Evolutionary conservation across 2,113 vertebrate species (phyloP).

Genomic region (Nymphicus hollandicus): DNA sequence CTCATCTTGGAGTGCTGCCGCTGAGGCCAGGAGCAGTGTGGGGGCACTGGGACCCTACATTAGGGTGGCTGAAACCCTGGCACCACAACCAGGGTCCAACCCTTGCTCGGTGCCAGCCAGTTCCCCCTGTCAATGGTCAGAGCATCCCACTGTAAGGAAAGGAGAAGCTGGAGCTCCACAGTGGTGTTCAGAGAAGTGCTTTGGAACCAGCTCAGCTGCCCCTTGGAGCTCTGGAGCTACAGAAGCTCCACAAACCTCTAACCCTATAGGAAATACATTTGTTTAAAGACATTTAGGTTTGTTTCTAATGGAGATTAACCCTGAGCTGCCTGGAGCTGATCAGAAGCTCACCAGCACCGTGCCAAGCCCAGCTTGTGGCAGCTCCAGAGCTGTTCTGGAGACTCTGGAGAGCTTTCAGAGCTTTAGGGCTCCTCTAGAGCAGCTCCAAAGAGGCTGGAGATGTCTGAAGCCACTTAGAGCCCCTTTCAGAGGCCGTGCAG

Average conservation of each 20-base stretch:
- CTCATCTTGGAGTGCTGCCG: too few relatives aligned
- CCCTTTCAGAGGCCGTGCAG: background rate
- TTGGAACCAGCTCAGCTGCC: background rate
- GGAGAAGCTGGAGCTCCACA: background rate
- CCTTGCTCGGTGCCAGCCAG: background rate
- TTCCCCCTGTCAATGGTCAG: accelerated
- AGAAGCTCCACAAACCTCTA: background rate
- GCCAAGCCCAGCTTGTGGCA: background rate
- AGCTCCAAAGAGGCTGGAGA: background rate
- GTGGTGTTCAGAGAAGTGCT: accelerated
- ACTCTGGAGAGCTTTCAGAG: background rate
- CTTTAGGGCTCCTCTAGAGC: background rate
- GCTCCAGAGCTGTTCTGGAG: background rate
- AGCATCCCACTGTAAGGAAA: accelerated
- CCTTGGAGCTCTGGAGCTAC: background rate
- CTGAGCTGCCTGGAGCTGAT: background rate
- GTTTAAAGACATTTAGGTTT: background rate
- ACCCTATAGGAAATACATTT: background rate
- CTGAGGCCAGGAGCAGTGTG: background rate
- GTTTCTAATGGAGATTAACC: background rate
- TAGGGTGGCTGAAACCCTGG: background rate
- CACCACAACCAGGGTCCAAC: accelerated
- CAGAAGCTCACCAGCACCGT: background rate
- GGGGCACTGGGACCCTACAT: accelerated
- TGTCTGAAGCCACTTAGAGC: background rate